These are phyloP conservation scores for Larimichthys crocea DNA, from an alignment of 2,113 vertebrate species.

Conservation along the genomic window DNA sequence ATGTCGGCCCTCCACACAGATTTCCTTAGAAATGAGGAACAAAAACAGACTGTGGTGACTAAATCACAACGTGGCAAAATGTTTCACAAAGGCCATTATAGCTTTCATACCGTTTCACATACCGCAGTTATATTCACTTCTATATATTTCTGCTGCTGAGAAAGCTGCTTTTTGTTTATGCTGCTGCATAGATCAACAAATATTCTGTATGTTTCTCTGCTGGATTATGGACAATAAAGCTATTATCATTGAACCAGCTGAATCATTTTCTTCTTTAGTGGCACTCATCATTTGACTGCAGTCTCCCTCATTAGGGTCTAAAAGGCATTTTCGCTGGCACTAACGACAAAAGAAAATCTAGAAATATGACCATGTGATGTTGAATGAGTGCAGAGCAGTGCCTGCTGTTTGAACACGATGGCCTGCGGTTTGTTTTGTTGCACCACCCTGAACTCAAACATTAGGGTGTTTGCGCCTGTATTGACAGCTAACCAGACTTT, in stretches of 20 bases:
- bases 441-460: constrained; percentile 76
- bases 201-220: not conserved
- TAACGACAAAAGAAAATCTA: constrained; percentile 41
- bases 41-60: constrained; percentile 15
- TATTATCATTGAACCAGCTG: constrained; percentile 24
- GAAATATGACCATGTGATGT: constrained; percentile 27
- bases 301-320: constrained; percentile 40
- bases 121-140: not conserved
- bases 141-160: constrained; percentile 4
- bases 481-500: constrained; percentile 63
- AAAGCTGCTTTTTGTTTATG: constrained; percentile 14
- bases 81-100: constrained; percentile 19
- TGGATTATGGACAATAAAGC: constrained; percentile 16
- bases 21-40: constrained; percentile 59
- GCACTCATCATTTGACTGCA: constrained; percentile 55
- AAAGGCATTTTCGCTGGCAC: constrained; percentile 41
- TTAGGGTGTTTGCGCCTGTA: constrained; percentile 59
- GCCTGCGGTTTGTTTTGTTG: constrained; percentile 68
- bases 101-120: not conserved
- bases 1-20: constrained; percentile 33
- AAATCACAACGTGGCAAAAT: constrained; percentile 37
- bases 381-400: constrained; percentile 31
- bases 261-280: constrained; percentile 45
- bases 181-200: constrained; percentile 31
- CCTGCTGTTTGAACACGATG: constrained; percentile 66